A percentile compares a stretch with the other conserved stretches of the same genome.
These are phyloP conservation scores for Drosophila ercepeae DNA, from an alignment of 1,140 invertebrate species.

Conservation along the genomic window DNA sequence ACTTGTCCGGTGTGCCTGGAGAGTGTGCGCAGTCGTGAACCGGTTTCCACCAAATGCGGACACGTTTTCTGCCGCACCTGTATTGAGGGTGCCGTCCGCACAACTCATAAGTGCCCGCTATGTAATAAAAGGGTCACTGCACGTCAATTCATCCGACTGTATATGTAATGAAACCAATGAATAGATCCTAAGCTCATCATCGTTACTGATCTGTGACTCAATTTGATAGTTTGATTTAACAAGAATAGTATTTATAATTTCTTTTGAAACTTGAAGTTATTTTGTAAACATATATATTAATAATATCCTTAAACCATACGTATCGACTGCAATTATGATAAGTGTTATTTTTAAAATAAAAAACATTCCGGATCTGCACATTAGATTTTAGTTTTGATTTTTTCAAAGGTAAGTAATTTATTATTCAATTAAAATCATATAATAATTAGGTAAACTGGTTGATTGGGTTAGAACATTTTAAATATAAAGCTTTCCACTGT, in stretches of 20 bases:
- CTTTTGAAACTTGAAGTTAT: not conserved
- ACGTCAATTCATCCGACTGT: slow-evolving; percentile 48
- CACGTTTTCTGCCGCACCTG: slow-evolving; percentile 60
- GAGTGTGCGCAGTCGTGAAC: slow-evolving; percentile 16
- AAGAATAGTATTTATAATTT: not conserved
- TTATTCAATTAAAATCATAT: no score
- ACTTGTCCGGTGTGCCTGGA: slow-evolving; percentile 69
- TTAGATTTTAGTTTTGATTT: not conserved
- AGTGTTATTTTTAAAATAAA: not conserved
- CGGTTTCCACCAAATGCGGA: slow-evolving; percentile 54
- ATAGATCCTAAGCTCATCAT: not conserved
- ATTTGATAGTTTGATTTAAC: not conserved
- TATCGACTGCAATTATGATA: not conserved
- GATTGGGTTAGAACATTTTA: no score
- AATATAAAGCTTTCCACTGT: not conserved
- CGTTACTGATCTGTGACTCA: slow-evolving; percentile 20
- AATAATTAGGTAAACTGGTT: no score
- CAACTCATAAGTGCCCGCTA: slow-evolving; percentile 53
- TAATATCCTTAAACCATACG: not conserved
- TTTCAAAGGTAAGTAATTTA: no score
- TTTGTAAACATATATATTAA: not conserved
- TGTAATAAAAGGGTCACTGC: slow-evolving; percentile 49
- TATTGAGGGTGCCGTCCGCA: slow-evolving; percentile 27
- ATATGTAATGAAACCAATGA: slow-evolving; percentile 34
- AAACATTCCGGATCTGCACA: not conserved